Conservation (phyloP, 2,888 invertebrate species). For the Troilus luridus region DNA sequence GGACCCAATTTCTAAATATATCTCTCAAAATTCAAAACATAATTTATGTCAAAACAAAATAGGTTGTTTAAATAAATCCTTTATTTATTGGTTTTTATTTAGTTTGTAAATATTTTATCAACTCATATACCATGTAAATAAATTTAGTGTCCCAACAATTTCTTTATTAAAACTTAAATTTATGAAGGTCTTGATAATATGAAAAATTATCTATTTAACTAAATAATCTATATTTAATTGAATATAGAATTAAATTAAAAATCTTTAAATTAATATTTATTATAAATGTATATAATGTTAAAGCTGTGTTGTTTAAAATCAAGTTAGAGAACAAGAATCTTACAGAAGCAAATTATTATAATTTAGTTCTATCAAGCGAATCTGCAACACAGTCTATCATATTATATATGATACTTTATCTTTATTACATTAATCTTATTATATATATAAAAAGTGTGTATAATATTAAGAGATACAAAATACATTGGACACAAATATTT, state of each 20-base stretch:
- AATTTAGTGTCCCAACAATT: not conserved
- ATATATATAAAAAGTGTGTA: not conserved
- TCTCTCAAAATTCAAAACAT: not conserved
- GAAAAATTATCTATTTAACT: not conserved
- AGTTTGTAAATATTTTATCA: not conserved
- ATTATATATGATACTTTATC: too few relatives aligned
- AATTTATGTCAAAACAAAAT: not conserved
- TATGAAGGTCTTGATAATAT: not conserved
- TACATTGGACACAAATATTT: constrained; percentile 11
- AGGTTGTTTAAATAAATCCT: not conserved
- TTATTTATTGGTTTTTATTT: not conserved
- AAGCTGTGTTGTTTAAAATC: not conserved
- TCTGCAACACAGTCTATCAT: too few relatives aligned
- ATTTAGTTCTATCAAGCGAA: not conserved
- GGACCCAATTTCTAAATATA: not conserved
- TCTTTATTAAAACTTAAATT: not conserved
- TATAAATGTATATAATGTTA: not conserved
- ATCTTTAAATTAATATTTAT: too few relatives aligned
- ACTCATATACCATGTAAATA: not conserved
- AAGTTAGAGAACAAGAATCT: not conserved
- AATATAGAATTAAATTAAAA: too few relatives aligned
- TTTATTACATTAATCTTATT: too few relatives aligned
- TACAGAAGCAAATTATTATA: not conserved
- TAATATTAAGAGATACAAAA: not conserved
- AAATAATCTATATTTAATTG: too few relatives aligned